A percentile compares a stretch with the other conserved stretches of the same genome.
Conservation (phyloP, 2,797 vertebrate species). For the Peromyscus eremicus region DNA sequence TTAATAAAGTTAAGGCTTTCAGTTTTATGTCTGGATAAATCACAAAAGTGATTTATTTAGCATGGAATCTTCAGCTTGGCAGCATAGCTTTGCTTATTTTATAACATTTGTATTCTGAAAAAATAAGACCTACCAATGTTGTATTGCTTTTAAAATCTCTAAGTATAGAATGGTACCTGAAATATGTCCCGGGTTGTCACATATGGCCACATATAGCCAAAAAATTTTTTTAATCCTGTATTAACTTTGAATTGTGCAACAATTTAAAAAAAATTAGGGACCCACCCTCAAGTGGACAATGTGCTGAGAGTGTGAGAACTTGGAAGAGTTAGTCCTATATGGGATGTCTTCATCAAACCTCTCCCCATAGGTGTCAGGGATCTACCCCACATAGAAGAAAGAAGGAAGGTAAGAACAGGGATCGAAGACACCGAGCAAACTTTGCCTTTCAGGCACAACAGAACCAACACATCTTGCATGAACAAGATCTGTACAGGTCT, state of each 20-base stretch:
- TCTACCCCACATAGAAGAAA: neutral
- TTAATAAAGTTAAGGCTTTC: neutral
- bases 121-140: neutral
- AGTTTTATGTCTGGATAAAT: neutral
- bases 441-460: neutral
- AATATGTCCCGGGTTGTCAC: neutral
- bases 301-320: neutral
- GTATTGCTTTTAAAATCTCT: neutral
- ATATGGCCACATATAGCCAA: neutral
- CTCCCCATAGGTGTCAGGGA: neutral
- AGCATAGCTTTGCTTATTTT: neutral
- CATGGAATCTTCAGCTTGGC: neutral
- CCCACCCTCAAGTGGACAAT: neutral
- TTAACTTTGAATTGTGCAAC: neutral
- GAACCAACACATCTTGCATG: neutral
- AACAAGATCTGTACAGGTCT: neutral
- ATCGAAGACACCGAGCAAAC: neutral
- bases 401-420: neutral
- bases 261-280: constrained; percentile 17
- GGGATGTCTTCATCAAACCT: neutral
- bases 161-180: neutral
- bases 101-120: neutral
- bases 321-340: neutral
- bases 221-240: neutral
- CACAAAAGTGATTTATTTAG: neutral